phyloP scores from a whole-genome alignment of 2,797 vertebrate genomes.

The Microctenopoma steveboyesi region DNA sequence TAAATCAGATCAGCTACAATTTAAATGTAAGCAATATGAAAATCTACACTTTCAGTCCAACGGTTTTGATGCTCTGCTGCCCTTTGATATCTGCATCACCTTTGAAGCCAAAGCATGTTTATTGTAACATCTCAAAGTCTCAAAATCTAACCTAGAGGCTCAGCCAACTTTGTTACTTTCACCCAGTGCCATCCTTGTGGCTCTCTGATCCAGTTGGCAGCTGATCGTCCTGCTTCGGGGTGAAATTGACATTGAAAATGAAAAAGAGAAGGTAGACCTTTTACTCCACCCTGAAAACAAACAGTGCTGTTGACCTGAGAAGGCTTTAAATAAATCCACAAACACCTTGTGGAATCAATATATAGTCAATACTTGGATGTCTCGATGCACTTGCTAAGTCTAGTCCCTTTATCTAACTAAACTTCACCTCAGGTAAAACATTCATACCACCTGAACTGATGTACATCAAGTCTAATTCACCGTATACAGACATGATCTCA shows the following conservation, averaged over 20 bases:
- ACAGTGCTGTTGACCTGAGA: not conserved
- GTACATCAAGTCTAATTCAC: conserved; percentile 20
- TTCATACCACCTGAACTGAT: conserved; percentile 5
- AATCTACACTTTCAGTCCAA: conserved; percentile 5
- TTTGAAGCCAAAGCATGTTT: conserved; percentile 16
- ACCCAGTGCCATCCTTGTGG: not conserved
- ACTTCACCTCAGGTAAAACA: conserved; percentile 14
- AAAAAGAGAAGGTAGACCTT: not conserved
- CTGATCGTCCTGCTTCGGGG: conserved; percentile 13
- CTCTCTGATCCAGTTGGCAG: conserved; percentile 4
- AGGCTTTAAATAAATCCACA: not conserved
- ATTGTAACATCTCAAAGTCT: conserved; percentile 9
- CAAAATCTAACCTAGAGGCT: conserved; percentile 12
- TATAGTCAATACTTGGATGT: not conserved
- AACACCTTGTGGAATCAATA: not conserved
- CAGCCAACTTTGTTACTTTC: conserved; percentile 11
- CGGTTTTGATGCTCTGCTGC: conserved; percentile 9
- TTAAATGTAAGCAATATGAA: not conserved
- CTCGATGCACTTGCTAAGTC: not conserved
- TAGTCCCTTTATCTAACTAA: not conserved
- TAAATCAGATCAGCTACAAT: not conserved
- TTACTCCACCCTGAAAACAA: not conserved
- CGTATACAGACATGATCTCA: conserved; percentile 23
- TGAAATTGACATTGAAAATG: conserved; percentile 28
- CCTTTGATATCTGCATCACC: not conserved